Evolutionary conservation across 2,888 invertebrate species (phyloP).

Genomic region (Philhelius pedissequus): DNA sequence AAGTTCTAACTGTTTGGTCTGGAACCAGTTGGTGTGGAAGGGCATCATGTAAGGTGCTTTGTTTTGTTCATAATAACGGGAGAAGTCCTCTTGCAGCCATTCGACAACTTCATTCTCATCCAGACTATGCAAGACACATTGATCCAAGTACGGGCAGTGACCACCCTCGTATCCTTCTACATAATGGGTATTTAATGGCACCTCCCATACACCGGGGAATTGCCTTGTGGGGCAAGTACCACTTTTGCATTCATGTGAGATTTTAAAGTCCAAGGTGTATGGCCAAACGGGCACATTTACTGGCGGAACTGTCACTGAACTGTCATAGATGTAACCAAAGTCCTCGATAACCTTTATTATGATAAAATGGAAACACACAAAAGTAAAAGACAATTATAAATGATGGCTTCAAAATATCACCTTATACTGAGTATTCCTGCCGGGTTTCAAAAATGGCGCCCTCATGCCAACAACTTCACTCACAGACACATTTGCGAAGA

Average conservation of each 20-base stretch:
- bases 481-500: constrained; percentile 89
- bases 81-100: constrained; percentile 94
- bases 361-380: neutral
- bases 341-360: constrained; percentile 88
- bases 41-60: constrained; percentile 96
- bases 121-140: constrained; percentile 94
- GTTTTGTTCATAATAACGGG: constrained; percentile 90
- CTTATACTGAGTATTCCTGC: constrained; percentile 94
- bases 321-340: constrained; percentile 95
- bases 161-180: constrained; percentile 94
- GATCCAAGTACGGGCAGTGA: constrained; percentile 94
- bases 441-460: constrained; percentile 95
- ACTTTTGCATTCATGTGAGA: constrained; percentile 94
- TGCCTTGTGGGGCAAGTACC: constrained; percentile 94
- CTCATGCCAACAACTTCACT: constrained; percentile 92
- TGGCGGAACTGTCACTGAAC: constrained; percentile 92
- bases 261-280: constrained; percentile 95
- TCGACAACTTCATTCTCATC: constrained; percentile 88
- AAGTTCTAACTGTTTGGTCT: constrained; percentile 88
- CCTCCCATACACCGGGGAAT: constrained; percentile 96
- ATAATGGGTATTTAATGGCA: constrained; percentile 93
- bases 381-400: constrained; percentile 54
- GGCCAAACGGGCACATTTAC: constrained; percentile 92
- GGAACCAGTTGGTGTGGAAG: constrained; percentile 98
- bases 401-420: constrained; percentile 77